Evolutionary conservation across 2,797 vertebrate genomes (phyloP), one percentile per base, ranked within the genome.

Genomic region (Coregonus ussuriensis): DNA sequence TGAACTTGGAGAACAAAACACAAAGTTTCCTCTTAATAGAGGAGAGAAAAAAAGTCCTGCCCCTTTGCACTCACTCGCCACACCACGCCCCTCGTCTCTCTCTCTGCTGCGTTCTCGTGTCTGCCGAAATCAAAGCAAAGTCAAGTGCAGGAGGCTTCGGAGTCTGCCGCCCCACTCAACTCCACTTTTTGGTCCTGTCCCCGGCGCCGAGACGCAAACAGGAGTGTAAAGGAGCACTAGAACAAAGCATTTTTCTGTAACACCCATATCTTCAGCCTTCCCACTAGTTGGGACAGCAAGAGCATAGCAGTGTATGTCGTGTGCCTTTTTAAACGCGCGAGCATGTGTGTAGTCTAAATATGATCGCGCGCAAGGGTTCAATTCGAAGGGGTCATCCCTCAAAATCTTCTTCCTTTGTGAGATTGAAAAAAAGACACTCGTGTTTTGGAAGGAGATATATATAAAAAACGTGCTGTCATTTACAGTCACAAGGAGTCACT

Each of bases 201-300:
- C 93, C 93, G 93, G 92, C 94, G 91, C 74, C 91, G 83, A 87
- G 92, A 93, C 87, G 92, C 87, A 93, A 92, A 91, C 89, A 90
- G 88, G 75, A 56, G 90, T 88, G 93, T 94, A 93, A 93, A 91
- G 91, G 93, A 92, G 92, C 93, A 93, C 93, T 91, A 92, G 93
- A 94, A 94, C 94, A 95, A 95, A 94, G 94, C 92, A 94, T 95
- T 95, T 94, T 95, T 94, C 92, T 90, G 88, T 91, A 93, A 89
- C 94, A 74, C 89, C 93, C 92, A 93, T 91, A 90, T 94, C 92
- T 91, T 94, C 91, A 94, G 93, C 93, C 91, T 93, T 93, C 94
- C 93, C 92, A 92, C 91, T 92, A 93, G 93, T 93, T 95, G 93
- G 9, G 94, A 52, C 51, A 71, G 70, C 25, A 71, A 29, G 70